These are phyloP conservation scores for Epinephelus coioides DNA, from an alignment of 2,797 vertebrate genomes.

Conservation along the genomic window DNA sequence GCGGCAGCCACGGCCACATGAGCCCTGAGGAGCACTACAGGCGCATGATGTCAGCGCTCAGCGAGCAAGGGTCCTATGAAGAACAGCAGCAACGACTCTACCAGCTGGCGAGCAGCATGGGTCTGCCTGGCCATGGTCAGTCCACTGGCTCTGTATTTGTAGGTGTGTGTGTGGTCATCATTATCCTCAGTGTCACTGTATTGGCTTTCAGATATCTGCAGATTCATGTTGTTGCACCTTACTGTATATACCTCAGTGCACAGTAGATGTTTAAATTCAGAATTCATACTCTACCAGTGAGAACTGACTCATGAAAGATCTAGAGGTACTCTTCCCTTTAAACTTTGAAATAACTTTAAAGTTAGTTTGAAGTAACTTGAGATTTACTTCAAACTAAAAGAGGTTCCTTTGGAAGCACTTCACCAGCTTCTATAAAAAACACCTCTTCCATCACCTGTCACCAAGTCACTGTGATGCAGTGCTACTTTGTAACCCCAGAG, in stretches of 20 bases:
- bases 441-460: conserved; percentile 67
- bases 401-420: conserved; percentile 49
- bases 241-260: background rate
- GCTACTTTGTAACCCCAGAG: conserved; percentile 60
- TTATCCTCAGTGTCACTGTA: background rate
- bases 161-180: conserved; percentile 24
- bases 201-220: conserved; percentile 5
- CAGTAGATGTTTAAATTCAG: conserved; percentile 46
- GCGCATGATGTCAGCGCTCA: conserved; percentile 95
- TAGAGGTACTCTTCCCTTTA: conserved; percentile 12
- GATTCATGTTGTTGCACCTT: conserved; percentile 1
- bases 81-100: conserved; percentile 96
- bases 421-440: conserved; percentile 39
- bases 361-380: conserved; percentile 46
- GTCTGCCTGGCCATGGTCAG: conserved; percentile 91
- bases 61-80: conserved; percentile 92
- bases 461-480: conserved; percentile 47
- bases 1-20: conserved; percentile 89
- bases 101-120: conserved; percentile 96
- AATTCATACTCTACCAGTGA: conserved; percentile 13
- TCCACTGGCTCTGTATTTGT: conserved; percentile 42
- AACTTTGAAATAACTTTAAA: conserved; percentile 54
- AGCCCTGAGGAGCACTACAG: conserved; percentile 98
- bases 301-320: conserved; percentile 38
- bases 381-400: conserved; percentile 44